Conservation (phyloP, 1,140 invertebrate species). For the Scaptomyza graminum region DNA sequence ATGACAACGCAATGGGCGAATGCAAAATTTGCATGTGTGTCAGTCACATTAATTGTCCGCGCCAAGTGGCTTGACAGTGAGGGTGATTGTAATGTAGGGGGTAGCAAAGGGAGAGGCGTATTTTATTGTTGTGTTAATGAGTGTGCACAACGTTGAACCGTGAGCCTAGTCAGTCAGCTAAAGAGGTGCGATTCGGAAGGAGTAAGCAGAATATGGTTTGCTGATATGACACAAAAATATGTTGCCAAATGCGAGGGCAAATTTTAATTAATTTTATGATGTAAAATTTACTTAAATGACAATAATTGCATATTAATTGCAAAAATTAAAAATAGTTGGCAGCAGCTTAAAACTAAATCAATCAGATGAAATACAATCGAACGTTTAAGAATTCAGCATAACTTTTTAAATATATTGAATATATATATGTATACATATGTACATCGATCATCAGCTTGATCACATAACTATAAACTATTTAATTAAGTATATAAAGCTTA, state of each 20-base stretch:
- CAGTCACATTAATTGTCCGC: slow-evolving; percentile 79
- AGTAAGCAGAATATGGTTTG: slow-evolving; percentile 19
- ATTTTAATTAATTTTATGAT: slow-evolving; percentile 68
- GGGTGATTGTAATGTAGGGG: too few species aligned
- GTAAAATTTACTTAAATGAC: slow-evolving; percentile 53
- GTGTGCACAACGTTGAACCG: slow-evolving; percentile 61
- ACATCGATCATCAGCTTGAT: too few species aligned
- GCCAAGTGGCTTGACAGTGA: slow-evolving; percentile 17
- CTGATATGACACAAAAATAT: slow-evolving; percentile 80
- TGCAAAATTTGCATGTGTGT: slow-evolving; percentile 81
- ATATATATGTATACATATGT: too few species aligned
- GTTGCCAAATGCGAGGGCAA: slow-evolving; percentile 47
- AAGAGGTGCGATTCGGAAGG: slow-evolving; percentile 9
- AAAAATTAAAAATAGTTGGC: slow-evolving; percentile 48
- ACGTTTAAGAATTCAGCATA: background rate
- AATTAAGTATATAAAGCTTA: too few species aligned
- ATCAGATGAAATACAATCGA: background rate
- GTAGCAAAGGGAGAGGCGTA: slow-evolving; percentile 44
- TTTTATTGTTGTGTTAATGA: slow-evolving; percentile 82
- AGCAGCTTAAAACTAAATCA: background rate
- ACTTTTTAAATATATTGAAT: background rate
- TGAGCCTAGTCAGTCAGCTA: background rate
- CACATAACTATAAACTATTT: too few species aligned
- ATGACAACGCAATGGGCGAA: slow-evolving; percentile 73
- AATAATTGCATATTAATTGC: slow-evolving; percentile 76